Base-by-base conservation (phyloP, 2,888 invertebrate genomes). In the Lysandra coridon region DNA sequence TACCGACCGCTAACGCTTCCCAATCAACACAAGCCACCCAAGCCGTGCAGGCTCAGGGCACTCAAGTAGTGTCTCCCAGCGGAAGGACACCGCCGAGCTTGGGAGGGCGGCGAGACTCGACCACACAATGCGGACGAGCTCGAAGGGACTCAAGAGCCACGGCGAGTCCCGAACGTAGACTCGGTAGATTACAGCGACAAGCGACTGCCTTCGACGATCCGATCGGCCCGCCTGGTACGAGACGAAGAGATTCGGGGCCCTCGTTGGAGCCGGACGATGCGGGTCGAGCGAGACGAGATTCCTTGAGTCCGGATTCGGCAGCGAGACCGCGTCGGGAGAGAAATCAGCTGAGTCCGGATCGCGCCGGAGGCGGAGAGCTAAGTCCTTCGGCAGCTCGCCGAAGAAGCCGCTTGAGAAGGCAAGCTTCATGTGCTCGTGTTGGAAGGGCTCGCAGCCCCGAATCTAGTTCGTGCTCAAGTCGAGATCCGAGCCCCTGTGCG, bases 201-300 rank as follows among this genome's bases (percentile, higher is more conserved):
- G 97, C 98, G 30, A 98, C 98, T 6, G 97, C 98, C 62, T 98
- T 97, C 86, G 98, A 98, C 90, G 98, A 98, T 89, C 97, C 97
- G 69, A 96, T 95, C 84, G 95, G 97, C 78, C 97, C 97, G 0
- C 96, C 96, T 40, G 96, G 96, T 53, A 93, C 94, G 10, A 95
- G 95, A 81, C 95, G 98, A 74, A 95, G 98, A 73, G 98, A 97
- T 81, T 98, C 97, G 2, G 98, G 98, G 81, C 97, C 97, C 4
- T 98, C 98, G 1, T 92, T 98, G 73, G 97, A 97, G 77, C 98
- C 98, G 0, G 98, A 98, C 88, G 96, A 97, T 82, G 96, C 96
- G 85, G 97, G 97, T 78, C 95, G 97, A 73, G 97, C 97, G 0
- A 95, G 98, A 33, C 95, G 98, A 74, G 98, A 98, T 87, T 98